Base-by-base conservation (phyloP, 2,113 vertebrate genomes). In the Chrysochloris asiatica region DNA sequence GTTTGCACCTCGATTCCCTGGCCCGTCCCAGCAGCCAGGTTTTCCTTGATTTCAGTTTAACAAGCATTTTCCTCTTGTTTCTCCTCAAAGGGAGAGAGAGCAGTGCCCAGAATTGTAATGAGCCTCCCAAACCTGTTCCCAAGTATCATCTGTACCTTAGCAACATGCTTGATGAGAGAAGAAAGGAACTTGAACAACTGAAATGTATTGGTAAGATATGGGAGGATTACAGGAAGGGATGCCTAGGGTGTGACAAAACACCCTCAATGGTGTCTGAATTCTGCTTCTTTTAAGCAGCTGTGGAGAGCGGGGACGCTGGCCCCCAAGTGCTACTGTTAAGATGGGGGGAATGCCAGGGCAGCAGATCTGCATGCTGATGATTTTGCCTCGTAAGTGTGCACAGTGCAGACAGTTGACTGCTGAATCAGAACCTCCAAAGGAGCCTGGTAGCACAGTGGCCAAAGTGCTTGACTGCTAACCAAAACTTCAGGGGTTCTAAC, bases 141-240 rank as follows among this genome's bases (percentile, higher is more conserved):
- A 81, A 87, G 88, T 93, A 93, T 13, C 2, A 82, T 52, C 92
- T 2, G 81, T 89, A 86, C 87, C 92, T 92, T 92, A 94, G 89
- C 82, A 93, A 95, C 90, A 5, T 0, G 5, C 83, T 94, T 93
- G 84, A 83, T 19, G 79, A 52, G 59, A 77, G 41, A 61, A 88
- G 86, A 86, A 79, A 88, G 0, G 1, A 80, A 80, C 12, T 0
- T 38, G 4, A 45, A 38, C 1, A 28, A 73, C 89, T 88, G 56
- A 61, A 83, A 84, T 63, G 80, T 71, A 13, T 24, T 47, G 75
- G 50, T 43, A 22, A 22, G n/a, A 48, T 13, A 95, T 93, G 95
- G 88, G 95, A 88, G 80, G 82, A 47, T 6, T 7, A 67, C 8
- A 17, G 19, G 67, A 79, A 38, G 4, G 24, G 59, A 63, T 48